Base-by-base conservation (phyloP, 2,113 vertebrate species). In the Petroica traversi region DNA sequence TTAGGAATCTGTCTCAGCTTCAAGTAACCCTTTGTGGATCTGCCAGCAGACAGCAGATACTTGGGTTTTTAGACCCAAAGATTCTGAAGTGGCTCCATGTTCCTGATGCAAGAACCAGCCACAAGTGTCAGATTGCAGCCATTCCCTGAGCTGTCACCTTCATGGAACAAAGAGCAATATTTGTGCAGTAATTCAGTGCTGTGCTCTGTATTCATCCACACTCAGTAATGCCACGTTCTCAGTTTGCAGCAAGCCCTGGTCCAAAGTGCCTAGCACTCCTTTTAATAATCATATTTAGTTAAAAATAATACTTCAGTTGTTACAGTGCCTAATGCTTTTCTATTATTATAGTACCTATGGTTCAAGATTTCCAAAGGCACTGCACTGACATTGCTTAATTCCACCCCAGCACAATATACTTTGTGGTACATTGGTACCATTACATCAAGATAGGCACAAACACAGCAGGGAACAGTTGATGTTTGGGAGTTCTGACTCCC, bases 281-380 rank as follows among this genome's bases (percentile, higher is more conserved):
- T 73, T 41, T 33, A 66, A 18, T 12, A 51, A 43, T 31, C 61
- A 38, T 7, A 52, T 45, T 52, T n/a, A 24, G 12, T n/a, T 24
- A 6, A 52, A 87, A 95, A 72, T 62, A 74, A 25, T 74, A 45
- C 52, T 61, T 31, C 20, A 22, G 2, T 51, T 61, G 25, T 55
- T 92, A 49, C 1, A 62, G 8, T 61, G 45, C 31, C 33, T 55
- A 46, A 77, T 55, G 58, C n/a, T 86, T 84, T 68, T 57, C 31
- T 23, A 29, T 51, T 7, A 40, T 63, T 74, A 33, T 36, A 63
- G 33, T 45, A 43, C 22, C 51, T 92, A 26, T 57, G 58, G 38
- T 58, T 93, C 19, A 46, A 61, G 45, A 41, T 71, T 93, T 80
- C 58, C 71, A 78, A 89, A 89, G 64, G 80, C 61, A 16, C 28